These are phyloP conservation scores for Lucilia cuprina DNA, from an alignment of 1,140 invertebrate genomes.

Conservation along the genomic window DNA sequence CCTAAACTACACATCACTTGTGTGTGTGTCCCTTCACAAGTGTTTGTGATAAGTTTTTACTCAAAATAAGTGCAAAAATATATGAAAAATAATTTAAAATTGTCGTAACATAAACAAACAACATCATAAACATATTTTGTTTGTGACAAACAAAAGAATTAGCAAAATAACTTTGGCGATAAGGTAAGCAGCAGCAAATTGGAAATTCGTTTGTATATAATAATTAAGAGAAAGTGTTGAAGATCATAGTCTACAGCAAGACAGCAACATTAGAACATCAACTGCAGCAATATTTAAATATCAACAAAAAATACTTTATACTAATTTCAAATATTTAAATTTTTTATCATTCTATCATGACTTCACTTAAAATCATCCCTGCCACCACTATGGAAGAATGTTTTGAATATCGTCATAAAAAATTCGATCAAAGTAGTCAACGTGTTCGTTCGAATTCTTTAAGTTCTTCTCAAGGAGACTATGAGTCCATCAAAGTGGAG, in stretches of 20 bases:
- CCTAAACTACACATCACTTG: no score
- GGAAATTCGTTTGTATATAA: background rate
- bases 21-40: no score
- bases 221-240: no score
- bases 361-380: background rate
- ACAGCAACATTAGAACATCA: background rate
- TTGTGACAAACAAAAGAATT: background rate
- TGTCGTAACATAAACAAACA: constrained; percentile 9
- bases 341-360: background rate
- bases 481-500: background rate
- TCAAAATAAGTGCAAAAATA: background rate
- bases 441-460: constrained; percentile 21
- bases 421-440: constrained; percentile 47
- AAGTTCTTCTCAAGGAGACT: background rate
- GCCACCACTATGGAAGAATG: background rate
- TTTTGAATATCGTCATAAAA: constrained; percentile 52
- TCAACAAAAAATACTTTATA: background rate
- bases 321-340: background rate
- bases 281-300: no score
- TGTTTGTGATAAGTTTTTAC: no score
- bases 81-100: background rate
- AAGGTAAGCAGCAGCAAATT: background rate
- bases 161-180: background rate
- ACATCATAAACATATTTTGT: background rate
- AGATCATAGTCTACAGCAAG: background rate